phyloP scores from a whole-genome alignment of 2,888 invertebrate genomes.

The Mimumesa dahlbomi region DNA sequence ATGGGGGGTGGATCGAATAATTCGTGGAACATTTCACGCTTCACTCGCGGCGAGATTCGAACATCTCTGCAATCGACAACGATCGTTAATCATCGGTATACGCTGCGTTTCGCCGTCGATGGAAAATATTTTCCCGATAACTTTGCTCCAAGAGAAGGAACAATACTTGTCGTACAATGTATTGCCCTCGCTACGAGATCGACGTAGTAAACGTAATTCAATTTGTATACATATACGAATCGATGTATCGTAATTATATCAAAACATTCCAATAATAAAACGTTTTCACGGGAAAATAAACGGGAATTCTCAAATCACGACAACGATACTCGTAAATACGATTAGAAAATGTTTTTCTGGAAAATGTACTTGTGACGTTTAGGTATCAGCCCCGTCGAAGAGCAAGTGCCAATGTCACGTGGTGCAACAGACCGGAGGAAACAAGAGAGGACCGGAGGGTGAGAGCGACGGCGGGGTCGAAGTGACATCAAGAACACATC shows the following conservation, averaged over 20 bases:
- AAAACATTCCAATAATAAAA: no score
- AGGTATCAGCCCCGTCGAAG: constrained; percentile 61
- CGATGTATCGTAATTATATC: constrained; percentile 22
- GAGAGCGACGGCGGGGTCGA: constrained; percentile 71
- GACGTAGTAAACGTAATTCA: constrained; percentile 40
- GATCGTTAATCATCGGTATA: constrained; percentile 47
- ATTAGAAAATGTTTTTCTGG: neutral
- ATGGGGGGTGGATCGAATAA: no score
- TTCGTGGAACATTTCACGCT: constrained; percentile 29
- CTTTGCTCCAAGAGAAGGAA: constrained; percentile 38
- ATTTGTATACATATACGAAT: constrained; percentile 35
- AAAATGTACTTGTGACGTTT: constrained; percentile 5
- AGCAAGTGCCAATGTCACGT: constrained; percentile 77
- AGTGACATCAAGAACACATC: constrained; percentile 74
- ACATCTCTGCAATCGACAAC: constrained; percentile 37
- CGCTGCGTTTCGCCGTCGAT: constrained; percentile 37
- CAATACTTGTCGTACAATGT: constrained; percentile 43
- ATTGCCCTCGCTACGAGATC: constrained; percentile 33
- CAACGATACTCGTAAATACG: neutral
- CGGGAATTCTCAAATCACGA: neutral
- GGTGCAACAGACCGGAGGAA: constrained; percentile 69
- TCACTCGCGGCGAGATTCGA: constrained; percentile 29
- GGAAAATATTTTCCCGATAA: constrained; percentile 44
- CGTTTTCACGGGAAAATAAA: neutral
- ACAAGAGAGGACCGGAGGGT: constrained; percentile 69